phyloP scores from a whole-genome alignment of 2,797 vertebrate species.

The Hirundo rustica region DNA sequence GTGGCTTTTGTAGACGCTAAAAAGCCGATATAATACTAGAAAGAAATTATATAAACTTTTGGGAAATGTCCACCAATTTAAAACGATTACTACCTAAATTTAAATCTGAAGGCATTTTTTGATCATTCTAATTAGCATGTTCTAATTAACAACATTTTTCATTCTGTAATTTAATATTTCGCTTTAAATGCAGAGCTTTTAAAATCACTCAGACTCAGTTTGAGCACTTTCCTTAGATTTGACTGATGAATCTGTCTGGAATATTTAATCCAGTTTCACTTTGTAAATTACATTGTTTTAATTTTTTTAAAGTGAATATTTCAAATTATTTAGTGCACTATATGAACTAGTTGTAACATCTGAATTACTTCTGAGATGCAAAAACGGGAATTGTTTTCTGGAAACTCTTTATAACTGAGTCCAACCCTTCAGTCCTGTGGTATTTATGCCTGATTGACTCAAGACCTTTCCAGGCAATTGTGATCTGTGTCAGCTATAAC shows the following conservation, averaged over 20 bases:
- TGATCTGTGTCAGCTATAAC: background rate
- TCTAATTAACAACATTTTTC: background rate
- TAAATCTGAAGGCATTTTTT: background rate
- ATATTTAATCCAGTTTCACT: background rate
- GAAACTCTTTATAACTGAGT: background rate
- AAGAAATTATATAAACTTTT: background rate
- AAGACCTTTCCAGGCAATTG: background rate
- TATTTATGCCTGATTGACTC: background rate
- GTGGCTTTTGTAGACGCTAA: accelerated
- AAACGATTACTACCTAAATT: background rate
- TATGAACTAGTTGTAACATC: background rate
- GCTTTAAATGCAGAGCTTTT: background rate
- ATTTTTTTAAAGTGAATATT: background rate
- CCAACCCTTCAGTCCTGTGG: background rate
- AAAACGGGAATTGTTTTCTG: background rate
- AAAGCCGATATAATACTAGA: background rate
- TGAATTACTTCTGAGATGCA: background rate
- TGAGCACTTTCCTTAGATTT: background rate
- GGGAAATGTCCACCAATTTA: background rate
- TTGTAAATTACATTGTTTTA: background rate
- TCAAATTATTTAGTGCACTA: background rate
- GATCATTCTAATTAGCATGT: background rate
- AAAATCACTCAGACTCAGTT: background rate
- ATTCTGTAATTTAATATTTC: background rate
- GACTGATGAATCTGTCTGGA: background rate